These are phyloP conservation scores for Drosophila paramelanica DNA, from an alignment of 2,888 invertebrate species.

Conservation along the genomic window DNA sequence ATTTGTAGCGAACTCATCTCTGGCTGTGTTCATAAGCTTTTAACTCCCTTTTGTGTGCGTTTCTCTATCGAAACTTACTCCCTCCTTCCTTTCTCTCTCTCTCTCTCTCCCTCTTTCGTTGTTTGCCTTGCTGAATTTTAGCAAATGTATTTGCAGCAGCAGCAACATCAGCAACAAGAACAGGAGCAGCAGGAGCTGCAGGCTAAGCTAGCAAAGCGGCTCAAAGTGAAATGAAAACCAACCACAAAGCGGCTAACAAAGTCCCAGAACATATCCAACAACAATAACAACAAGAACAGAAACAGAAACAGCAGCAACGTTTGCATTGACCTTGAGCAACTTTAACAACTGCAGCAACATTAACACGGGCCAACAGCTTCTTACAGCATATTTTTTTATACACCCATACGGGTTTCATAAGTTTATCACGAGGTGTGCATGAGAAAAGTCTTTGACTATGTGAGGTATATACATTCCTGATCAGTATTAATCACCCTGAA, in stretches of 20 bases:
- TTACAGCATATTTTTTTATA: slow-evolving; percentile 22
- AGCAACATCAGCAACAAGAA: slow-evolving; percentile 6
- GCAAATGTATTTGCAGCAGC: slow-evolving; percentile 35
- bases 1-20: slow-evolving; percentile 48
- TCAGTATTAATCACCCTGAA: too few relatives aligned
- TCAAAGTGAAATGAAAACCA: slow-evolving; percentile 39
- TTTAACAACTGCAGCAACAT: slow-evolving; percentile 19
- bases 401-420: background rate
- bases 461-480: background rate
- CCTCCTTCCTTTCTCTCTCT: slow-evolving; percentile 1
- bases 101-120: background rate
- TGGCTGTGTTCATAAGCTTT: slow-evolving; percentile 64
- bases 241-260: slow-evolving; percentile 34
- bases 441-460: background rate
- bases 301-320: background rate
- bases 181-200: slow-evolving; percentile 15
- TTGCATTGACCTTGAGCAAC: slow-evolving; percentile 22
- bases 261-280: slow-evolving; percentile 7
- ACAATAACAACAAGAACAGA: slow-evolving; percentile 6
- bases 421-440: background rate
- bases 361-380: slow-evolving; percentile 34
- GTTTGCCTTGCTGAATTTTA: slow-evolving; percentile 20
- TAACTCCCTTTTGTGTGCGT: slow-evolving; percentile 59
- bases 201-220: slow-evolving; percentile 45
- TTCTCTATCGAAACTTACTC: slow-evolving; percentile 2